Evolutionary conservation across 2,888 invertebrate genomes (phyloP), one percentile per base, ranked within the genome.

Genomic region (Tryphoninae sp.): DNA sequence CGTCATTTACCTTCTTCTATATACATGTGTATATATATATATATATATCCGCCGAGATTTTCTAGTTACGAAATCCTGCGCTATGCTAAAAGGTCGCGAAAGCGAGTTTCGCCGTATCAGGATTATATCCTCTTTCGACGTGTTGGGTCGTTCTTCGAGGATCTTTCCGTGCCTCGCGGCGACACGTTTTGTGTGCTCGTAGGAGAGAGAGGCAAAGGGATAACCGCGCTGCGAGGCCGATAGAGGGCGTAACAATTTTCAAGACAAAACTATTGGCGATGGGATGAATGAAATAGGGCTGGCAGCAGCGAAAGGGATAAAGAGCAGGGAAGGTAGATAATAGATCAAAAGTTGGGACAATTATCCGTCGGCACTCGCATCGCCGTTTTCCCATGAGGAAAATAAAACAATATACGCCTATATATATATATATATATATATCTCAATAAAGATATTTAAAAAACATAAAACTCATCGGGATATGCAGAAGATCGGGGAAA

Each of bases 351-450:
- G 11, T 42, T 59, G 61, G 74, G 33, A 49, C 8, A 9, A 26
- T 58, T 68, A 42, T 79, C 82, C 16, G 62, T 80, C 71, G 69
- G 71, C 59, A 40, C 75, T 84, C 78, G 82, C 80, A 80, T 82
- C 84, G 81, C 80, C 79, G 81, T 77, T 61, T 75, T 77, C 72
- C 75, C 69, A 62, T 61, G 13, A 26, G 67, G 67, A 33, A 58
- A 65, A 68, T 42, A 71, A 77, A 72, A 79, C 19, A 82, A 62
- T 65, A 55, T 62, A 23, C 49, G 42, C 23, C 42, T n/a, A 62
- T 55, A 74, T 64, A 67, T 75, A 62, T 69, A 49, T 40, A 33
- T 74, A 26, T 26, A 26, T 2, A 26, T 26, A 33, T 33, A 33
- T 33, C 33, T 33, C 75, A 19, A 79, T 23, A 23, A 68, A 67